Evolutionary conservation across 1,140 invertebrate genomes (phyloP).

Genomic region (Phenacoccus solenopsis): DNA sequence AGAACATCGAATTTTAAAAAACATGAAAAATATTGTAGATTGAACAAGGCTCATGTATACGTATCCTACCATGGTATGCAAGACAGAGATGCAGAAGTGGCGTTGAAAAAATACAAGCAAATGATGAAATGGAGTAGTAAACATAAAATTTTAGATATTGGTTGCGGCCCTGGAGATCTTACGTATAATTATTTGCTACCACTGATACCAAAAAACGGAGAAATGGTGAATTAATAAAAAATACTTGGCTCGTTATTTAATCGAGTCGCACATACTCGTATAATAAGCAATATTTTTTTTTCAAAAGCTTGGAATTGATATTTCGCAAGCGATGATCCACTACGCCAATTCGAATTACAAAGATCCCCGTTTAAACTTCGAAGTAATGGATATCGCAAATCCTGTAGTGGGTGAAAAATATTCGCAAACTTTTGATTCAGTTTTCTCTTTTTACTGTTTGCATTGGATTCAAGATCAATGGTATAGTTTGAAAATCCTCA

Average conservation of each 20-base stretch:
- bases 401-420: not conserved
- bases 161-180: constrained; percentile 22
- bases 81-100: constrained; percentile 9
- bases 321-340: not conserved
- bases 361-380: not conserved
- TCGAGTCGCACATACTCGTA: too few species aligned
- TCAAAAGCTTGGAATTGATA: not conserved
- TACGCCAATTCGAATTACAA: not conserved
- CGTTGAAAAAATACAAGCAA: constrained; percentile 7
- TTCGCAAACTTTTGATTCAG: not conserved
- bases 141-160: constrained; percentile 20
- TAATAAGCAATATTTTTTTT: too few species aligned
- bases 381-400: not conserved
- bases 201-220: constrained; percentile 18
- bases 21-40: not conserved
- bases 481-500: not conserved
- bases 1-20: too few species aligned
- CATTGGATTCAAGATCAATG: not conserved
- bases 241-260: not conserved
- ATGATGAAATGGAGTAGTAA: constrained; percentile 19
- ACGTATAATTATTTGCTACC: constrained; percentile 19
- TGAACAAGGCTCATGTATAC: constrained; percentile 5
- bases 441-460: constrained; percentile 1
- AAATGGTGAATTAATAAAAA: constrained; percentile 4
- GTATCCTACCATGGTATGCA: constrained; percentile 18